A percentile compares a stretch with the other conserved stretches of the same genome.
Conservation (phyloP, 2,113 vertebrate species). For the Etheostoma cragini region DNA sequence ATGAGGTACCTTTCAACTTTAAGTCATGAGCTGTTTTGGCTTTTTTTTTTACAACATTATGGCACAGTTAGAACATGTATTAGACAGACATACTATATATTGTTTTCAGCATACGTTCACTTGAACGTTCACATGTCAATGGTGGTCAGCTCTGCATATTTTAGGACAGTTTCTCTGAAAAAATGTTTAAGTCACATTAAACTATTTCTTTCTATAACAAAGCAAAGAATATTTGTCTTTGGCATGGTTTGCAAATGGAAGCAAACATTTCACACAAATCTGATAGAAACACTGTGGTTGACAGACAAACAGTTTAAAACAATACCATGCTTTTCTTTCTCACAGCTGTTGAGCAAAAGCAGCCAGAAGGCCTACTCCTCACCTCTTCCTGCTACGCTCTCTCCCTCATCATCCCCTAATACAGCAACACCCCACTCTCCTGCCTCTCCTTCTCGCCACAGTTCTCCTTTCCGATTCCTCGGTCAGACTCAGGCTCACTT, state of each 20-base stretch:
- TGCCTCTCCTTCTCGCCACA: not conserved
- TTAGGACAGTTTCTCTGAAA: not conserved
- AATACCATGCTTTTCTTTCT: not conserved
- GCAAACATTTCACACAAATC: not conserved
- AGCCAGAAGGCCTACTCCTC: conserved; percentile 9
- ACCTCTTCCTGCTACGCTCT: conserved; percentile 8
- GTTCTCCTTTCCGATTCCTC: conserved; percentile 62
- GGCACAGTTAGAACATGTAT: not conserved
- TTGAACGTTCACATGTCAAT: not conserved
- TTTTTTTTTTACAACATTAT: not conserved
- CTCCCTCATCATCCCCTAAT: conserved; percentile 6
- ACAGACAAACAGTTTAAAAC: not conserved
- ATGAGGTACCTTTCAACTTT: conserved; percentile 47
- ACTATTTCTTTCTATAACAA: not conserved
- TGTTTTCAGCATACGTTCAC: not conserved
- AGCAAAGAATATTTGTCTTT: not conserved
- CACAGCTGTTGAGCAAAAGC: conserved; percentile 59
- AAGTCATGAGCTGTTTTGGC: not conserved
- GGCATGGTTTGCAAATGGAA: not conserved
- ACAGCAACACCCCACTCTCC: conserved; percentile 11
- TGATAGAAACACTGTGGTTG: not conserved
- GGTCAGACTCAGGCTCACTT: conserved; percentile 36
- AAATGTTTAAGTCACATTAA: not conserved
- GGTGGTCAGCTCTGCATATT: not conserved
- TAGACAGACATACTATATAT: not conserved